Evolutionary conservation across 1,140 invertebrate genomes (phyloP).

Genomic region (Zaprionus gabonicus): DNA sequence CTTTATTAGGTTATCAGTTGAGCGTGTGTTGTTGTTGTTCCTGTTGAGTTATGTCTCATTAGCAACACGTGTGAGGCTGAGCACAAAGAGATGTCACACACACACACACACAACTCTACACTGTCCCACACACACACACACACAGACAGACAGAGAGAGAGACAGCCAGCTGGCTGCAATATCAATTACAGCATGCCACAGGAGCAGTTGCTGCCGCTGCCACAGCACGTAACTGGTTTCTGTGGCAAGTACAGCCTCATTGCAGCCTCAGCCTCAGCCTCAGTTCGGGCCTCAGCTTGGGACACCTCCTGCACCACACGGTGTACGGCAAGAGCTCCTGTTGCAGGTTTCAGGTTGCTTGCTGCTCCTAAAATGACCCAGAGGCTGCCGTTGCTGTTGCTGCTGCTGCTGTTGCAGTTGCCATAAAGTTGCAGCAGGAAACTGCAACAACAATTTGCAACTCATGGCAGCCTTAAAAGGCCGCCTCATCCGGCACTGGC

Average conservation of each 20-base stretch:
- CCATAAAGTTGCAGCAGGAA: constrained; percentile 80
- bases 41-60: constrained; percentile 76
- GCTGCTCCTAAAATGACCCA: constrained; percentile 78
- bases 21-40: constrained; percentile 33
- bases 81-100: constrained; percentile 24
- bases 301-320: constrained; percentile 48
- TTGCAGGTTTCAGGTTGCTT: constrained; percentile 79
- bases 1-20: constrained; percentile 80
- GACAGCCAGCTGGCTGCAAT: constrained; percentile 65
- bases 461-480: constrained; percentile 82
- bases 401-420: constrained; percentile 10
- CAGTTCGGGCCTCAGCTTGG: constrained; percentile 15
- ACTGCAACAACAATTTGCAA: constrained; percentile 78
- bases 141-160: constrained; percentile 30
- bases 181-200: constrained; percentile 84
- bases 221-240: constrained; percentile 5
- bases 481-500: constrained; percentile 72
- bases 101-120: neutral
- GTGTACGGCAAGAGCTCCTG: constrained; percentile 34
- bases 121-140: constrained; percentile 27
- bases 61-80: constrained; percentile 74
- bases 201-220: constrained; percentile 64
- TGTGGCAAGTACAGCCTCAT: constrained; percentile 36
- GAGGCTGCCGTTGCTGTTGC: constrained; percentile 45
- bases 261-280: constrained; percentile 17